phyloP scores from a whole-genome alignment of 2,797 vertebrate genomes.

The Champsocephalus gunnari region DNA sequence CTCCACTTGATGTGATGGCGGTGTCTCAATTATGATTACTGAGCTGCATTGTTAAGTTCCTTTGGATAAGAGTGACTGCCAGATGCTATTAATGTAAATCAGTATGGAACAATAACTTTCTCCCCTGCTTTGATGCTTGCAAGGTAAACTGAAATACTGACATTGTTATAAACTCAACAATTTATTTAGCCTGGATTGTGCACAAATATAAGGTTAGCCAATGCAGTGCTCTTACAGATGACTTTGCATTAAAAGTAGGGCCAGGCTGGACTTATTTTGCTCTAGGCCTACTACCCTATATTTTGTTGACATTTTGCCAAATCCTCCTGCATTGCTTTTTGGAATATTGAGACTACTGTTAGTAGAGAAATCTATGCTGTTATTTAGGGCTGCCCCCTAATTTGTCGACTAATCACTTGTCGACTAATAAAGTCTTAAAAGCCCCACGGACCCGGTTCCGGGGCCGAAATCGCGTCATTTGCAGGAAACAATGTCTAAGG shows the following conservation, averaged over 20 bases:
- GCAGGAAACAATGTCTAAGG: too few relatives aligned
- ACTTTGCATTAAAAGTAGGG: background rate
- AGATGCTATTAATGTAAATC: constrained; percentile 1
- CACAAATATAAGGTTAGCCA: background rate
- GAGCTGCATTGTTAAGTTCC: constrained; percentile 21
- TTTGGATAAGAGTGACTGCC: background rate
- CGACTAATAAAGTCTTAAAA: too few relatives aligned
- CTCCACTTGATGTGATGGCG: constrained; percentile 41
- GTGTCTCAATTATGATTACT: constrained; percentile 36
- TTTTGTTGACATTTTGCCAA: constrained; percentile 8
- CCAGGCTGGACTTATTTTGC: background rate
- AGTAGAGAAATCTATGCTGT: background rate
- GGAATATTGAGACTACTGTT: background rate
- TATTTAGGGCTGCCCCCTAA: background rate
- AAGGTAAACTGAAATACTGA: background rate
- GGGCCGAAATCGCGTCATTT: too few relatives aligned
- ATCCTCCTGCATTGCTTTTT: background rate
- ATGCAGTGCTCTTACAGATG: background rate
- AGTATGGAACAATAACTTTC: background rate
- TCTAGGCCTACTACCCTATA: background rate
- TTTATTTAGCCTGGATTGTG: background rate
- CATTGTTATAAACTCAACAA: background rate
- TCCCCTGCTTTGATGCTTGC: background rate
- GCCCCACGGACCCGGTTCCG: too few relatives aligned
- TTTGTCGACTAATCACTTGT: too few relatives aligned